phyloP scores from a whole-genome alignment of 2,113 vertebrate species.

The Cathartes aura region DNA sequence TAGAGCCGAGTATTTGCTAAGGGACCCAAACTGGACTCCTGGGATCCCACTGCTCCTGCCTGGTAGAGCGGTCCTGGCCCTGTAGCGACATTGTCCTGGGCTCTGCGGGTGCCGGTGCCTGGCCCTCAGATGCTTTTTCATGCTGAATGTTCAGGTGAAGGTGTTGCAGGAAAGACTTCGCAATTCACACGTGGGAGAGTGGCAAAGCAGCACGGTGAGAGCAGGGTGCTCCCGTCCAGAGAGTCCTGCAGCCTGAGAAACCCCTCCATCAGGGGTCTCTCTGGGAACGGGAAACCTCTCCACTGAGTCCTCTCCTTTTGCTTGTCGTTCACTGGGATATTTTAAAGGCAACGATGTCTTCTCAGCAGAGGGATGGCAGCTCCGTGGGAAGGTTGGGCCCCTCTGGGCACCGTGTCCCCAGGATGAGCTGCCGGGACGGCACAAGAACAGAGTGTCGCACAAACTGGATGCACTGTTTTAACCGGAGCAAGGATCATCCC shows the following conservation, averaged over 20 bases:
- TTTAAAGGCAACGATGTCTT: background rate
- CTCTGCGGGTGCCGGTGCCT: fast-evolving
- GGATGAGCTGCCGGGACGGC: background rate
- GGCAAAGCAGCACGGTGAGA: background rate
- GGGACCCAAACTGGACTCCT: background rate
- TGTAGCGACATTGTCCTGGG: fast-evolving
- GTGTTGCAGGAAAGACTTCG: background rate
- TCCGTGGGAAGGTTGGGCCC: background rate
- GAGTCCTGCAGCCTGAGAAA: background rate
- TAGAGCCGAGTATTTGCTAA: fast-evolving
- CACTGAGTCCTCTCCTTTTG: background rate
- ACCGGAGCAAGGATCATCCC: background rate
- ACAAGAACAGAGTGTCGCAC: background rate
- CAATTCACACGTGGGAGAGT: fast-evolving
- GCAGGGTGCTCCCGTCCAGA: background rate
- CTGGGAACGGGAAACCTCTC: background rate
- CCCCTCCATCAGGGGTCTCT: too few species aligned
- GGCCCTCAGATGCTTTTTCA: fast-evolving
- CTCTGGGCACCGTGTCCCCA: background rate
- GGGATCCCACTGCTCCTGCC: background rate
- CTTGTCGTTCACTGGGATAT: background rate
- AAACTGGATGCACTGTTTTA: background rate
- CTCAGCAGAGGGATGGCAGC: background rate
- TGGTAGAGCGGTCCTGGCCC: fast-evolving
- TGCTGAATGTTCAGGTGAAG: background rate